phyloP scores from a whole-genome alignment of 92 coral and sea anemone genomes.

The Nematostella vectensis region DNA sequence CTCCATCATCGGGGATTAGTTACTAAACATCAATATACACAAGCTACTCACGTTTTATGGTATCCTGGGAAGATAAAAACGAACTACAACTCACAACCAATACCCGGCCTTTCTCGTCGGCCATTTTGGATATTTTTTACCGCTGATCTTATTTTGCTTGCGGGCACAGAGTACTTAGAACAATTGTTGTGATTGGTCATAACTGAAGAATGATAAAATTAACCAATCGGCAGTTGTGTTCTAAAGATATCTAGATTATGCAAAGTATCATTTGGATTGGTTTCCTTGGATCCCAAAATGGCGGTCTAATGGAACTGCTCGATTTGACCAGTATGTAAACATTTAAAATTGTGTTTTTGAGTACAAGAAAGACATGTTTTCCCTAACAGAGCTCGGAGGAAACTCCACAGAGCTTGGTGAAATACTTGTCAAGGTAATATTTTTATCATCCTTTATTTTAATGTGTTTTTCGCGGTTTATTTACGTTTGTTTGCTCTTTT shows the following conservation, averaged over 20 bases:
- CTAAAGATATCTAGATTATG: neutral
- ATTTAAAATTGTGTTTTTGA: neutral
- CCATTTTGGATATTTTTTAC: conserved; percentile 58
- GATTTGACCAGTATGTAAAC: neutral
- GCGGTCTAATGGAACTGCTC: conserved; percentile 21
- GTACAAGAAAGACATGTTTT: conserved; percentile 49
- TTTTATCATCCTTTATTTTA: neutral
- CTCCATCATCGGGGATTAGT: too few relatives aligned
- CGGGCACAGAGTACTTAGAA: neutral
- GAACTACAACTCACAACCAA: conserved; percentile 67
- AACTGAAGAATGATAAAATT: too few relatives aligned
- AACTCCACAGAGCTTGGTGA: conserved; percentile 84
- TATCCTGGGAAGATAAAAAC: conserved; percentile 45
- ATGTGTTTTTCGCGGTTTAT: neutral
- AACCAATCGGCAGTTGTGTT: neutral
- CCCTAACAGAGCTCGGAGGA: conserved; percentile 66
- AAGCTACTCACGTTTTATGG: conserved; percentile 66
- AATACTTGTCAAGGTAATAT: conserved; percentile 84
- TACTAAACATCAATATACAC: too few relatives aligned
- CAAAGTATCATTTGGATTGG: conserved; percentile 18
- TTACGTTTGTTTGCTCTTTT: neutral
- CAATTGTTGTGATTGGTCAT: neutral
- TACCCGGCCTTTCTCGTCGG: conserved; percentile 62
- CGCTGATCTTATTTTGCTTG: too few relatives aligned
- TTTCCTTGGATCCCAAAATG: conserved; percentile 55